A percentile compares a stretch with the other conserved stretches of the same genome.
Conservation (phyloP, 1,140 invertebrate species). For the Vanessa tameamea region DNA sequence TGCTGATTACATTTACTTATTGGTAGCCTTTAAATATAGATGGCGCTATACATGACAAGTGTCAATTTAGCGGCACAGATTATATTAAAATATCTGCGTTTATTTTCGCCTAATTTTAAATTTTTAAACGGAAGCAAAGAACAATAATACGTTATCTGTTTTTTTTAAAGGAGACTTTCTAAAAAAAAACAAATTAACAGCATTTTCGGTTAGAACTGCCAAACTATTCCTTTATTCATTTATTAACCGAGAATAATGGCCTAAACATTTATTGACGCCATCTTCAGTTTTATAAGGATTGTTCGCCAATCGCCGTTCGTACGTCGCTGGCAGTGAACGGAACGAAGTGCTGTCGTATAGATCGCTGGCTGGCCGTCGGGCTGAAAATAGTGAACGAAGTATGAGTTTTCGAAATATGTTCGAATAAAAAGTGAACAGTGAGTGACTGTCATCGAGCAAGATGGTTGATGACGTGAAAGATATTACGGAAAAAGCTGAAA, state of each 20-base stretch:
- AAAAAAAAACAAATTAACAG: background rate
- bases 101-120: background rate
- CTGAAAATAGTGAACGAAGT: slow-evolving; percentile 79
- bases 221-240: background rate
- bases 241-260: background rate
- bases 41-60: background rate
- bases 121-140: background rate
- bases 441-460: slow-evolving; percentile 78
- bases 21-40: background rate
- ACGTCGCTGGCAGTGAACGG: slow-evolving; percentile 76
- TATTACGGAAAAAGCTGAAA: slow-evolving; percentile 78
- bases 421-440: slow-evolving; percentile 79
- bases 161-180: background rate
- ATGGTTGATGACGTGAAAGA: slow-evolving; percentile 80
- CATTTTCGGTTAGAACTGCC: background rate
- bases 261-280: slow-evolving; percentile 50
- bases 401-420: slow-evolving; percentile 80
- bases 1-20: background rate
- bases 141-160: background rate
- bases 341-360: slow-evolving; percentile 78
- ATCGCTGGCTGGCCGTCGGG: slow-evolving; percentile 75
- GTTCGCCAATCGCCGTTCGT: slow-evolving; percentile 57
- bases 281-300: slow-evolving; percentile 55
- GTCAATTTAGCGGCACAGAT: slow-evolving; percentile 2
- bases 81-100: background rate